phyloP scores from a whole-genome alignment of 1,140 invertebrate genomes.

The Drosophila leontia region DNA sequence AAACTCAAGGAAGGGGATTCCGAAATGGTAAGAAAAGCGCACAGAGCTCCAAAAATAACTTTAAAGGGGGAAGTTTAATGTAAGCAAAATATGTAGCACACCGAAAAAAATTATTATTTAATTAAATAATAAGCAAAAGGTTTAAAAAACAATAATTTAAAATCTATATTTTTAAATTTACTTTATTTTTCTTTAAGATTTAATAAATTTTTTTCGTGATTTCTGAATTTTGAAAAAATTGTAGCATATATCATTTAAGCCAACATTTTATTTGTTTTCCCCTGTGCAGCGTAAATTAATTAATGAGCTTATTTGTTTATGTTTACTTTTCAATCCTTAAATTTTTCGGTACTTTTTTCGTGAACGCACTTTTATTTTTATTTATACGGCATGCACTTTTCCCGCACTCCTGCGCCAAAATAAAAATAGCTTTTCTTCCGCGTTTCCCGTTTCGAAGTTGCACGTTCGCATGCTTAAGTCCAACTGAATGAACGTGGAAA shows the following conservation, averaged over 20 bases:
- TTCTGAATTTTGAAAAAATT: background rate
- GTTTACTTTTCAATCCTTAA: background rate
- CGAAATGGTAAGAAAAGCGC: conserved; percentile 38
- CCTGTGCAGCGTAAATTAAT: conserved; percentile 1
- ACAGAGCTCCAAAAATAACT: conserved; percentile 69
- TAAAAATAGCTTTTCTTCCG: conserved; percentile 8
- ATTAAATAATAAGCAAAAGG: no score
- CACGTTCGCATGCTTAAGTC: conserved; percentile 45
- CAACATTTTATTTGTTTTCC: background rate
- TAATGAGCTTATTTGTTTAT: conserved; percentile 14
- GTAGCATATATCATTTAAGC: background rate
- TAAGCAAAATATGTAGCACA: conserved; percentile 48
- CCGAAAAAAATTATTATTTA: background rate
- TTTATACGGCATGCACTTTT: conserved; percentile 14
- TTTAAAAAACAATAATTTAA: no score
- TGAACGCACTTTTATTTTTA: conserved; percentile 18
- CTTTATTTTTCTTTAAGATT: no score
- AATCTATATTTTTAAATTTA: no score
- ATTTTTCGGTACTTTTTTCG: conserved; percentile 5
- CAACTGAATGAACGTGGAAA: conserved; percentile 49
- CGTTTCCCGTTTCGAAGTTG: conserved; percentile 9
- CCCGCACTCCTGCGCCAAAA: conserved; percentile 21
- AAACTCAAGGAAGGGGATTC: conserved; percentile 10
- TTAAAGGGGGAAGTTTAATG: conserved; percentile 36
- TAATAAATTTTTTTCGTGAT: no score